Base-by-base conservation (phyloP, 23 tunicate species). In the Ciona savignyi region DNA sequence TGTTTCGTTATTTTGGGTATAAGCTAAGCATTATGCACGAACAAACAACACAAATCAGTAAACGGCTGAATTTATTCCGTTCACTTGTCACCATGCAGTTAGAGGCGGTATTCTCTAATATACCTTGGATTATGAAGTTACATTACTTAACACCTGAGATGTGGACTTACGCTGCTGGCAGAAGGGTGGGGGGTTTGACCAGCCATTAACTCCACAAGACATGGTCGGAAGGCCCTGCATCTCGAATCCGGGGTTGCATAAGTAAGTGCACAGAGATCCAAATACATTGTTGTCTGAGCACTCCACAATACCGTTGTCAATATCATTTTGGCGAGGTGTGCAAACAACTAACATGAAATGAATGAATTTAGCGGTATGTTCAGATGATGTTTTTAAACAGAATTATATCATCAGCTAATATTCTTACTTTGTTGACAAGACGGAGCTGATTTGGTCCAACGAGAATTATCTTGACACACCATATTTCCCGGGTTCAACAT, bases 101-200 rank as follows among this genome's bases (percentile, higher is more conserved):
- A n/a, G n/a, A n/a, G n/a, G n/a, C n/a, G n/a, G n/a, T n/a, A n/a
- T n/a, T n/a, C n/a, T n/a, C n/a, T n/a, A n/a, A n/a, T n/a, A n/a
- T n/a, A n/a, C n/a, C n/a, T n/a, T n/a, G n/a, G n/a, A n/a, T n/a
- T n/a, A n/a, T n/a, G n/a, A n/a, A n/a, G n/a, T n/a, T n/a, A n/a
- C n/a, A n/a, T n/a, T n/a, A n/a, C n/a, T n/a, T n/a, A n/a, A n/a
- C n/a, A n/a, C n/a, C n/a, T n/a, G n/a, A n/a, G n/a, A n/a, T n/a
- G n/a, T 49, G 20, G 20, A 63, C 29, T 23, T 60, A 82, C 87
- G 74, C 68, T 71, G 70, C 24, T 3, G 1, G 62, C 87, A 82
- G 0, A 22, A 25, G 2, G 87, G 87, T 29, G 77, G 68, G 0
- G 78, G 71, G 29, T 62, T 35, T 1, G 89, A 84, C 89, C 89